phyloP scores from a whole-genome alignment of 2,797 vertebrate genomes.

The Masticophis lateralis region DNA sequence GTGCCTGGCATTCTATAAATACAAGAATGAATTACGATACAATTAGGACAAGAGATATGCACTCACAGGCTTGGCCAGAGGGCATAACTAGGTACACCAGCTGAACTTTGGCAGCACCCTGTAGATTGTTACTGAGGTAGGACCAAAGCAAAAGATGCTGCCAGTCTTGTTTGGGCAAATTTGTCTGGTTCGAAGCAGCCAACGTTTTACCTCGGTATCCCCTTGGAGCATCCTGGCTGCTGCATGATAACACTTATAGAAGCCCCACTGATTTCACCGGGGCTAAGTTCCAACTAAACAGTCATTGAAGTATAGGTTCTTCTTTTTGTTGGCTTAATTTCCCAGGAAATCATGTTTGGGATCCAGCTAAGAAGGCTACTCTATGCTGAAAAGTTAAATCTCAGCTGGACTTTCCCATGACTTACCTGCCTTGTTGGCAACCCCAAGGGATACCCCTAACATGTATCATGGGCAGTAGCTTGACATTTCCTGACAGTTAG shows the following conservation, averaged over 20 bases:
- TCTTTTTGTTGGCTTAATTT: neutral
- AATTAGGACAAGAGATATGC: neutral
- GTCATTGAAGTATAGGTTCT: neutral
- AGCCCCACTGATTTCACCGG: neutral
- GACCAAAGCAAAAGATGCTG: neutral
- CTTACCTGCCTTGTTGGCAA: neutral
- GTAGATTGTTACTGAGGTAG: neutral
- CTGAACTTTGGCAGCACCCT: neutral
- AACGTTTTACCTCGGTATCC: neutral
- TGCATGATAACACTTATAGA: neutral
- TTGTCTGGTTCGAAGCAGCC: neutral
- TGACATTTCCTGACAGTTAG: neutral
- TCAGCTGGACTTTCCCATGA: neutral
- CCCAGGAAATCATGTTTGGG: neutral
- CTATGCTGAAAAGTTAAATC: neutral
- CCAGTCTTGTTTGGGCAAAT: neutral
- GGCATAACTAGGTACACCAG: neutral
- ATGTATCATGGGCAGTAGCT: too few relatives aligned
- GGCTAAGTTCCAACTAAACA: neutral
- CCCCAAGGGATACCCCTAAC: neutral
- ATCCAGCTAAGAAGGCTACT: neutral
- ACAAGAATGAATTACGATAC: neutral
- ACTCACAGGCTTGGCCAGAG: neutral
- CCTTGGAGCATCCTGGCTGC: neutral
- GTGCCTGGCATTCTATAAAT: neutral